Evolutionary conservation across 1,140 invertebrate genomes (phyloP).

Genomic region (Polypedilum vanderplanki): DNA sequence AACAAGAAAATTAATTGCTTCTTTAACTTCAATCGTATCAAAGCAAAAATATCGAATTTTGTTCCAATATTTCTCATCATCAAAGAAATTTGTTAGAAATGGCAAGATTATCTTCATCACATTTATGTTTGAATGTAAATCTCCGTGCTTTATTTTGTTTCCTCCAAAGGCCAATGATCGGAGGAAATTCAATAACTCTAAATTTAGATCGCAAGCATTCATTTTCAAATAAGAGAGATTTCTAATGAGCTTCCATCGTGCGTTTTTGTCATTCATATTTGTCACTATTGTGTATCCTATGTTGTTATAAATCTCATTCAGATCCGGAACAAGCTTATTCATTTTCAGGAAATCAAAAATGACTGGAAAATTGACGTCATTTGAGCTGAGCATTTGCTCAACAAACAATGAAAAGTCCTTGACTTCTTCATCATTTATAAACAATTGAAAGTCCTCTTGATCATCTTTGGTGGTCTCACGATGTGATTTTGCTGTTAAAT

Average conservation of each 20-base stretch:
- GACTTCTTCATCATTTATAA: background rate
- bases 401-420: conserved; percentile 23
- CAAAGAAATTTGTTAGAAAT: background rate
- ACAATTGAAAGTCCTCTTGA: background rate
- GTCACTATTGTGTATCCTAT: background rate
- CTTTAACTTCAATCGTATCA: background rate
- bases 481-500: background rate
- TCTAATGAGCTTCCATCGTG: background rate
- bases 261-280: background rate
- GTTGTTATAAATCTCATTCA: background rate
- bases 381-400: conserved; percentile 8
- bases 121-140: background rate
- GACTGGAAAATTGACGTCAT: conserved; percentile 22
- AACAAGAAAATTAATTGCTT: background rate
- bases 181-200: background rate
- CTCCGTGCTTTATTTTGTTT: background rate
- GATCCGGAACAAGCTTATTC: background rate
- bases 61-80: conserved; percentile 12
- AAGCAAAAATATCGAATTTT: conserved; percentile 11
- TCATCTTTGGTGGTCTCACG: background rate
- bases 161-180: background rate
- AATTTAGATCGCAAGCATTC: conserved; percentile 5
- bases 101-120: background rate
- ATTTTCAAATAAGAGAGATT: background rate
- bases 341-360: conserved; percentile 22